Base-by-base conservation (phyloP, 2,888 invertebrate genomes). In the Slavum lentiscoides region DNA sequence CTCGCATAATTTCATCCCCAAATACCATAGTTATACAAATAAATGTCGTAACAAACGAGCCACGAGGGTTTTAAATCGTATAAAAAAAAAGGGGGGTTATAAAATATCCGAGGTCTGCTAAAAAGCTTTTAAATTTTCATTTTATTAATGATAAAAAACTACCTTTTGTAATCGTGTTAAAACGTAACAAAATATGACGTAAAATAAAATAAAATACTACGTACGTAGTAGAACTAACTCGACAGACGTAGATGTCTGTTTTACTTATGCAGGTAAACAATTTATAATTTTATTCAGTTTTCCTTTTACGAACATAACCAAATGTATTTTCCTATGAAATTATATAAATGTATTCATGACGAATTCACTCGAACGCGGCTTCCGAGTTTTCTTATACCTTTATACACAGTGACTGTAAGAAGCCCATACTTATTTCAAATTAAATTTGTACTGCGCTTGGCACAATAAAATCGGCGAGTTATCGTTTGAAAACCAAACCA, bases 111-210 rank as follows among this genome's bases (percentile, higher is more conserved):
- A 30, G 43, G 30, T 53, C 19, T 49, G 21, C 49, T n/a, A 62
- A 37, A 62, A 74, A 30, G 30, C 13, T 74, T 74, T 74, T 62
- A 9, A 62, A 74, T 49, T 11, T 73, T 13, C 62, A 49, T 17
- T 9, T 30, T 49, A 49, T 74, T 37, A 62, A 49, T 62, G 15
- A 4, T 49, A 55, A 55, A 49, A 68, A 49, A n/a, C 23, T 43
- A 23, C 7, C 30, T 2, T 39, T 59, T 49, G 9, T n/a, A n/a
- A 15, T 62, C 0, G 19, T 30, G 30, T n/a, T 53, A 8, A 53
- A 73, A 30, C 19, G 8, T 49, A 37, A 74, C 13, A 53, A 30
- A 37, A 30, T n/a, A 13, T 64, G 19, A 55, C 55, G n/a, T n/a
- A n/a, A n/a, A n/a, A n/a, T n/a, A n/a, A n/a, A n/a, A n/a, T n/a